phyloP scores from a whole-genome alignment of 1,140 invertebrate genomes.

The Asobara japonica region DNA sequence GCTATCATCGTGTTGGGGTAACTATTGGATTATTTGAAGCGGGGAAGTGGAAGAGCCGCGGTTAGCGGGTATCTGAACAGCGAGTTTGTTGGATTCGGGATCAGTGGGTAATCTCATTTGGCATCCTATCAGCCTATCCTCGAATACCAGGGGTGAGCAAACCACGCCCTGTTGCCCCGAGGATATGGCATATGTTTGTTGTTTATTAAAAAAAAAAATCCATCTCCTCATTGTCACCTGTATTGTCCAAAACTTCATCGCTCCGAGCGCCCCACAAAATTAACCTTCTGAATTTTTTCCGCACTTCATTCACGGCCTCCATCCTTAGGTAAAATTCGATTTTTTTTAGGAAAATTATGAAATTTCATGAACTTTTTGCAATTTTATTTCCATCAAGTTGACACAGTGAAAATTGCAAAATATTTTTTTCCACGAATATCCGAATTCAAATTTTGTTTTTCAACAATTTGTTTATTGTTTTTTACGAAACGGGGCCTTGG shows the following conservation, averaged over 20 bases:
- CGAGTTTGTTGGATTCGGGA: conserved; percentile 67
- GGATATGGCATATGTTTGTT: conserved; percentile 19
- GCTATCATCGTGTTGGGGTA: conserved; percentile 23
- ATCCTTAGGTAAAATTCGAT: too few relatives aligned
- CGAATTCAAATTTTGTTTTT: background rate
- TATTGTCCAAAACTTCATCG: background rate
- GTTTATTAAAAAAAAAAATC: background rate
- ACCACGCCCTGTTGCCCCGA: conserved; percentile 57
- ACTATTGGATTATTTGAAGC: conserved; percentile 63
- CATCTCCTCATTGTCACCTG: background rate
- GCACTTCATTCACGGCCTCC: too few relatives aligned
- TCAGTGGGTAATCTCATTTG: conserved; percentile 66
- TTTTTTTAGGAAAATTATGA: too few relatives aligned
- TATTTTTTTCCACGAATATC: background rate
- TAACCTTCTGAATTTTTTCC: too few relatives aligned
- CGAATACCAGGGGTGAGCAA: conserved; percentile 52
- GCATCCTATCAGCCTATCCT: conserved; percentile 63
- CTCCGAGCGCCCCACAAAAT: background rate
- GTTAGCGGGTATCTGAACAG: conserved; percentile 59
- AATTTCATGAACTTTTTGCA: too few relatives aligned
- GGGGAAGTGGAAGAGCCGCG: conserved; percentile 46
- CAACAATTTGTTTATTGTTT: background rate
- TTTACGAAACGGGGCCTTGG: background rate
- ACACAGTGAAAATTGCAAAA: too few relatives aligned
- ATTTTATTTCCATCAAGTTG: too few relatives aligned